A percentile compares a stretch with the other conserved stretches of the same genome.
These are phyloP conservation scores for Cremastobaeus sp. DNA, from an alignment of 2,888 invertebrate genomes.

Conservation along the genomic window DNA sequence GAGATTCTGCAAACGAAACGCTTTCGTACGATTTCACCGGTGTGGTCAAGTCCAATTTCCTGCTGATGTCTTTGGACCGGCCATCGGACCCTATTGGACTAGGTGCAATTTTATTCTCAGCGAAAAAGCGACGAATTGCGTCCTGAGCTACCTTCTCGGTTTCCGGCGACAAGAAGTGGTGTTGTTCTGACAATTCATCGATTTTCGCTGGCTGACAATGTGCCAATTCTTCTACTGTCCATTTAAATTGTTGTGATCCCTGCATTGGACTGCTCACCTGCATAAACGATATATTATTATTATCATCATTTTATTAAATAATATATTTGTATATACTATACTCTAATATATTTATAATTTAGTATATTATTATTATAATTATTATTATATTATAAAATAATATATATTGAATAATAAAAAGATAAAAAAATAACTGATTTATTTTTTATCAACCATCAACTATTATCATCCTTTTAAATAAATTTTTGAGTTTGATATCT, in stretches of 20 bases:
- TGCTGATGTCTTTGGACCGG: constrained; percentile 60
- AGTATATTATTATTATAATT: too few relatives aligned
- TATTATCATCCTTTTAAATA: too few relatives aligned
- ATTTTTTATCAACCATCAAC: too few relatives aligned
- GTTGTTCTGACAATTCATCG: constrained; percentile 83
- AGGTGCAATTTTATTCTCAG: constrained; percentile 81
- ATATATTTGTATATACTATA: too few relatives aligned
- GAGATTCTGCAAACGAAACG: constrained; percentile 57
- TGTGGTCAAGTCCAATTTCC: constrained; percentile 60
- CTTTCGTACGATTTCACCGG: too few relatives aligned
- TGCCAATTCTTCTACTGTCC: constrained; percentile 86
- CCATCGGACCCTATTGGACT: constrained; percentile 81
- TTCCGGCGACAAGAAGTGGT: constrained; percentile 82
- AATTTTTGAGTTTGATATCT: too few relatives aligned
- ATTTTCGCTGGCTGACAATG: constrained; percentile 84
- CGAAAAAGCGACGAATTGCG: constrained; percentile 83
- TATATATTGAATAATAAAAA: background rate
- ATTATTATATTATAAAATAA: too few relatives aligned
- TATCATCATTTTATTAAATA: too few relatives aligned
- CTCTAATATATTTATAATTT: too few relatives aligned
- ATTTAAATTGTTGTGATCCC: constrained; percentile 80
- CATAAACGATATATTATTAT: constrained; percentile 70
- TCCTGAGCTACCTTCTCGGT: constrained; percentile 84
- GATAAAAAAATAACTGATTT: too few relatives aligned
- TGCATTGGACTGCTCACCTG: constrained; percentile 76